These are phyloP conservation scores for Cantharis flavilabris DNA, from an alignment of 2,888 invertebrate species.

Conservation along the genomic window DNA sequence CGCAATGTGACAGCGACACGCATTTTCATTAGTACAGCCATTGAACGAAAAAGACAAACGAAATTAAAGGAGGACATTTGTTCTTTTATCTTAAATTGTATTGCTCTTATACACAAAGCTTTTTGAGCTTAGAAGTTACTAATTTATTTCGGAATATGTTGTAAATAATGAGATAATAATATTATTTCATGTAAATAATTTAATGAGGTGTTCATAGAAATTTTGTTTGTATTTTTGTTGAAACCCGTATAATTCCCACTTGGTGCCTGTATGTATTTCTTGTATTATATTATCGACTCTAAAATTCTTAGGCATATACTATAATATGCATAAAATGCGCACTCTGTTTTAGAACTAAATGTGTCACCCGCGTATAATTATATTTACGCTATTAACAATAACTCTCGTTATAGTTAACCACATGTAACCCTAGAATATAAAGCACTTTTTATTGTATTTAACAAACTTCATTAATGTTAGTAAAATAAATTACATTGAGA, in stretches of 20 bases:
- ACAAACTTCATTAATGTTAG: conserved; percentile 25
- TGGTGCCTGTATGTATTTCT: background rate
- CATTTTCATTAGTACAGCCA: conserved; percentile 23
- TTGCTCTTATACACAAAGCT: conserved; percentile 9
- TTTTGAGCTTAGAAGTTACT: conserved; percentile 10
- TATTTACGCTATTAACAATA: background rate
- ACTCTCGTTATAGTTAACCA: background rate
- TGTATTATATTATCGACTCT: background rate
- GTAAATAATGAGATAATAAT: background rate
- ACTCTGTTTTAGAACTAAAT: background rate
- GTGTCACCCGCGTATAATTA: background rate
- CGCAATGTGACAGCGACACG: conserved; percentile 18
- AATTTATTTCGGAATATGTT: background rate
- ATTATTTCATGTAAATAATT: background rate
- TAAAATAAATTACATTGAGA: conserved; percentile 22
- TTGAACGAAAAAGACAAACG: conserved; percentile 21
- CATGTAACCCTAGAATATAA: background rate
- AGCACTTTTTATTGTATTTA: conserved; percentile 9
- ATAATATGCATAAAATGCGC: background rate
- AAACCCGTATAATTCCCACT: background rate
- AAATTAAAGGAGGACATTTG: conserved; percentile 19
- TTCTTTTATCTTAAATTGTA: conserved; percentile 8
- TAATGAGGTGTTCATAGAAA: background rate
- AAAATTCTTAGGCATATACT: background rate
- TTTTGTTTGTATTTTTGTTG: background rate